A percentile compares a stretch with the other conserved stretches of the same genome.
phyloP scores from a whole-genome alignment of 2,113 vertebrate species.

The Hippocampus guttulatus region DNA sequence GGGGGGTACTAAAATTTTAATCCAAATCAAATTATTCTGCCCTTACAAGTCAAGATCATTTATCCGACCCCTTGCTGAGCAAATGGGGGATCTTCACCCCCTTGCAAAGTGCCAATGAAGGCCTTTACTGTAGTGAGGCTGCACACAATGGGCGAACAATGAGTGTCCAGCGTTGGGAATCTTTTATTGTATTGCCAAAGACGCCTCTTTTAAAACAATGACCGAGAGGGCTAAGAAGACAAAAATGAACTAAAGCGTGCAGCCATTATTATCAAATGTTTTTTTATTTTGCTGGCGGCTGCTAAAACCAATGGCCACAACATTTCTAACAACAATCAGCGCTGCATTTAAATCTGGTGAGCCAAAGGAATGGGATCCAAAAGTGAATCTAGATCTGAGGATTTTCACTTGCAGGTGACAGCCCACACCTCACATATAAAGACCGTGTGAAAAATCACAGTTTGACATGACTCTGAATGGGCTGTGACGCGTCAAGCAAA shows the following conservation, averaged over 20 bases:
- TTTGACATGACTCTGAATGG: not conserved
- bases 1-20: slow-evolving; percentile 37
- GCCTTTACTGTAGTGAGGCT: slow-evolving; percentile 32
- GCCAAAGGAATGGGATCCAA: not conserved
- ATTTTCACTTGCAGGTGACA: slow-evolving; percentile 8
- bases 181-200: slow-evolving; percentile 19
- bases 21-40: slow-evolving; percentile 56
- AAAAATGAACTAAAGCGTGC: not conserved
- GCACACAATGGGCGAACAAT: slow-evolving; percentile 42
- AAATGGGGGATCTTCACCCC: slow-evolving; percentile 19
- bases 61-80: slow-evolving; percentile 51
- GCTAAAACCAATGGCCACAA: not conserved
- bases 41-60: slow-evolving; percentile 49
- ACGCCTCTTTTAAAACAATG: slow-evolving; percentile 7
- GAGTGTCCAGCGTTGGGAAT: slow-evolving; percentile 15
- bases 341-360: not conserved
- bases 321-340: not conserved
- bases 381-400: slow-evolving; percentile 3
- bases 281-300: not conserved
- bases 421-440: not conserved
- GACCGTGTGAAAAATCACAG: slow-evolving; percentile 10
- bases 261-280: not conserved
- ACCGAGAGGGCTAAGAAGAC: slow-evolving; percentile 1
- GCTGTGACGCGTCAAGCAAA: not conserved
- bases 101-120: slow-evolving; percentile 16